Base-by-base conservation (phyloP, 2,113 vertebrate genomes). In the Hemiprocne comata region DNA sequence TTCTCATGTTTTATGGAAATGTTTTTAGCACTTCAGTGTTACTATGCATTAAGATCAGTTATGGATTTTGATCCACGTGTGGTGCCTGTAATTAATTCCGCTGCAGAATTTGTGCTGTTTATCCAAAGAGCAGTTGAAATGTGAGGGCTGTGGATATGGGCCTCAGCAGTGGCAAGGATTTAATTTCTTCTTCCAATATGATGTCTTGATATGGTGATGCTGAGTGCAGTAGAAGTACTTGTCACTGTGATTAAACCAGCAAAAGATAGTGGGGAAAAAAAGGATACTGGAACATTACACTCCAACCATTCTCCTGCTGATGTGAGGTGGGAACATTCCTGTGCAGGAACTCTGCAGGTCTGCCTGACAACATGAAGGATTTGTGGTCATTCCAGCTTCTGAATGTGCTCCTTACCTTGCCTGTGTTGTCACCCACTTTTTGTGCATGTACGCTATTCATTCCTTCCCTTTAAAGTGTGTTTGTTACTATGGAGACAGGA, bases 401-500 rank as follows among this genome's bases (percentile, higher is more conserved):
- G 57, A n/a, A 38, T 1, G 20, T 14, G 7, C 73, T 61, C 38
- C 62, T 57, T 31, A 6, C 54, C 82, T 81, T 50, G 33, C 11
- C 44, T 13, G 2, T 6, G 1, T 24, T 17, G n/a, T 72, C 25
- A 8, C 62, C 46, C 54, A 2, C 11, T 51, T 54, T 67, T n/a
- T 57, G 54, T 26, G 18, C 79, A 4, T 17, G n/a, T 51, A 6
- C 31, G 46, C 75, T 24, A 1, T 44, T 33, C 40, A 3, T 53
- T 48, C n/a, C 67, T 38, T 28, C 51, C 51, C 29, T 44, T 62
- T 48, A 7, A 29, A 88, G 61, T 26, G 70, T 25, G 26, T 72
- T n/a, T 46, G 92, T 94, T 83, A 7, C 87, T 26, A 72, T 79
- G 92, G 95, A 86, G 92, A 96, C 42, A 9, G 58, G 72, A 57